These are phyloP conservation scores for Andrena haemorrhoa DNA, from an alignment of 2,888 invertebrate genomes.

Conservation along the genomic window DNA sequence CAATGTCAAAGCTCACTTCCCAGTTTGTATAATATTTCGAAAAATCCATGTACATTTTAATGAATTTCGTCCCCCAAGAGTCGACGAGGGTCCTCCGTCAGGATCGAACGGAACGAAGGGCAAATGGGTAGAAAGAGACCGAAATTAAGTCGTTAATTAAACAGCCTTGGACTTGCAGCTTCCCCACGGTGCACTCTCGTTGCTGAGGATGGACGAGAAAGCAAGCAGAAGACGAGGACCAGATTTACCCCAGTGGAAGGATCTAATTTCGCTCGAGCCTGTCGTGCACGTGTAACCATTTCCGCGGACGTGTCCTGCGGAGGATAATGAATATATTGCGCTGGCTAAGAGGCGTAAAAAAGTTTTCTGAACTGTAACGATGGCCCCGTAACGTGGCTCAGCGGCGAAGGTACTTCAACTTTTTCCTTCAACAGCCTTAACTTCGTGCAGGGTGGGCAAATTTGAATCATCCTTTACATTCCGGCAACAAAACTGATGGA, in stretches of 20 bases:
- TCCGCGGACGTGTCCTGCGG: slow-evolving; percentile 27
- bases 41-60: background rate
- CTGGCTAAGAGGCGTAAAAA: slow-evolving; percentile 4
- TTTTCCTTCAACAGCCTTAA: background rate
- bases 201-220: slow-evolving; percentile 8
- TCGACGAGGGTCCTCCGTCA: slow-evolving; percentile 6
- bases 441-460: too few relatives aligned
- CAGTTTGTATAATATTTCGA: background rate
- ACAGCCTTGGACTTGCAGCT: slow-evolving; percentile 34
- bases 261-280: slow-evolving; percentile 63
- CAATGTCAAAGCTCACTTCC: too few relatives aligned
- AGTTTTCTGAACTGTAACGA: background rate
- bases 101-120: background rate
- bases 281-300: slow-evolving; percentile 46
- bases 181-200: slow-evolving; percentile 13
- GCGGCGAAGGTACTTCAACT: background rate
- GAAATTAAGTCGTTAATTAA: slow-evolving; percentile 67
- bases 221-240: slow-evolving; percentile 44
- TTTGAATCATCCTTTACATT: too few relatives aligned
- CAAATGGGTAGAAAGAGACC: slow-evolving; percentile 21
- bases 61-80: slow-evolving; percentile 1
- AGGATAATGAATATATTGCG: slow-evolving; percentile 54
- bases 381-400: background rate
- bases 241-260: slow-evolving; percentile 52
- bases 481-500: too few relatives aligned